Evolutionary conservation across 2,113 vertebrate species (phyloP).

Genomic region (Eulemur rufifrons): DNA sequence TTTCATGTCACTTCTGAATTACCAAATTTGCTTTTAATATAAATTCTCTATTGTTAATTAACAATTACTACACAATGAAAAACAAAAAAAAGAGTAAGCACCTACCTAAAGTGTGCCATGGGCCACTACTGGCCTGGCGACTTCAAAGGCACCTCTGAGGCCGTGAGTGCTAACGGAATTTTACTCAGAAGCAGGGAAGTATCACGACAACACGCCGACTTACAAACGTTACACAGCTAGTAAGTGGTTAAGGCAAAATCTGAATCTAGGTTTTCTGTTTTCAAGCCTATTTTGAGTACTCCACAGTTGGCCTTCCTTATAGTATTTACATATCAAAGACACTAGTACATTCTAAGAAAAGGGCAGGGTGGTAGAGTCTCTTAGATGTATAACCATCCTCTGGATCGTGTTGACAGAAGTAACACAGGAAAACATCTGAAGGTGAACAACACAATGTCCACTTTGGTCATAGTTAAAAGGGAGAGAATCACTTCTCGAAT

Average conservation of each 20-base stretch:
- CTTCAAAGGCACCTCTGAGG: background rate
- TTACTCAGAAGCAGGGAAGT: background rate
- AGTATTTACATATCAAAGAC: background rate
- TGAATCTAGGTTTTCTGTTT: background rate
- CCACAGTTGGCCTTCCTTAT: background rate
- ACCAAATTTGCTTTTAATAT: background rate
- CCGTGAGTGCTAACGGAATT: rapidly evolving
- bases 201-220: background rate
- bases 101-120: rapidly evolving
- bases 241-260: no score
- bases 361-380: background rate
- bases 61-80: background rate
- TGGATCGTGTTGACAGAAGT: background rate
- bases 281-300: background rate
- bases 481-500: background rate
- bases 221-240: background rate
- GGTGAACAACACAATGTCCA: background rate
- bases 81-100: background rate
- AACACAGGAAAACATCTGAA: background rate
- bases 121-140: rapidly evolving
- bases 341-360: background rate
- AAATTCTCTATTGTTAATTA: background rate
- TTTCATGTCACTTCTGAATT: background rate
- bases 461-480: background rate
- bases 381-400: background rate